Base-by-base conservation (phyloP, 2,113 vertebrate genomes). In the Tetrax tetrax region DNA sequence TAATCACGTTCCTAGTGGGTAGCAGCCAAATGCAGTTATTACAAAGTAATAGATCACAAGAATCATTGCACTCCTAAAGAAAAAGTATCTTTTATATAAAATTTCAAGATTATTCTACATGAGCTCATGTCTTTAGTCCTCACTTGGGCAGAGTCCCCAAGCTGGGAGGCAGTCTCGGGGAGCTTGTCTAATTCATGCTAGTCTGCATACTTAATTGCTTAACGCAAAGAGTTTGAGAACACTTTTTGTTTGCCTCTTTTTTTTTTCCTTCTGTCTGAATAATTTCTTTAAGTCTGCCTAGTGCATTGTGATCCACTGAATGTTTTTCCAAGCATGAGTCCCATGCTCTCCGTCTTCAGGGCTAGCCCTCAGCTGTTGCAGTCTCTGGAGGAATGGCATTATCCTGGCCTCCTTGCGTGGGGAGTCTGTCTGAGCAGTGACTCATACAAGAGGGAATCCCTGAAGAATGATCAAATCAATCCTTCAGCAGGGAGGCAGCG, bases 391-490 rank as follows among this genome's bases (percentile, higher is more conserved):
- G 87, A 97, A 95, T 95, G 91, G 96, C 93, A 97, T 97, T 97
- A 97, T 97, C 94, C 96, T 94, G 96, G 93, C 95, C 93, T 97
- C 94, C 87, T 94, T 94, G 61, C 64, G 27, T 95, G 95, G 94
- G 94, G 96, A 95, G 95, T 96, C 97, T 98, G 95, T 88, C 92
- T 97, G 95, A 96, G 95, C 87, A 88, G 93, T 98, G 98, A 98
- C 97, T 99, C 98, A 99, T 98, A 91, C 91, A 48, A 93, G 81
- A 98, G 98, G 98, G 98, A 98, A 98, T 99, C 98, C 98, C 98
- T 98, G 95, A 97, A 98, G 98, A 98, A 97, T 92, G 95, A 98
- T 97, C 96, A 90, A 97, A 97, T 97, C 94, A 93, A 75, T 97
- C 95, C 94, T 97, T 92, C 96, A 97, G 88, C 87, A 12, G 37